phyloP scores from a whole-genome alignment of 2,888 invertebrate genomes.

The Pogonocherus hispidulus region DNA sequence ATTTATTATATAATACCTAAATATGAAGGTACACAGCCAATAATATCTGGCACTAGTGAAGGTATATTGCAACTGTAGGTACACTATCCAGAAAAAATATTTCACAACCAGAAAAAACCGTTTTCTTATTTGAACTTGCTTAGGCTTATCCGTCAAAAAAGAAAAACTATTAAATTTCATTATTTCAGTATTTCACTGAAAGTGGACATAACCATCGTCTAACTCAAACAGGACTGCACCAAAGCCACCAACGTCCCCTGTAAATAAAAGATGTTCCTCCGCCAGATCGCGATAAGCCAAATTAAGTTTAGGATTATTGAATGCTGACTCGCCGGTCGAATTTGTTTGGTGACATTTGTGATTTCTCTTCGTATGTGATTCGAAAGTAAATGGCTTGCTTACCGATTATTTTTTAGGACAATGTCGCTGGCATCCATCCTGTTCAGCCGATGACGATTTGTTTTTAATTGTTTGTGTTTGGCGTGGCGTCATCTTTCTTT shows the following conservation, averaged over 20 bases:
- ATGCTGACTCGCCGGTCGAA: constrained; percentile 36
- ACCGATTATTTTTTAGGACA: constrained; percentile 29
- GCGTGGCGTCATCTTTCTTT: background rate
- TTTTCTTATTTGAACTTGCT: too few relatives aligned
- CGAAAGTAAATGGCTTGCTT: constrained; percentile 45
- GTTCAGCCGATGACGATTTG: constrained; percentile 16
- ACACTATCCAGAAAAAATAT: too few relatives aligned
- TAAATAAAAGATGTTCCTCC: constrained; percentile 26
- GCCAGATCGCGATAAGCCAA: constrained; percentile 32
- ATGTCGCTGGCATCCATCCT: constrained; percentile 23
- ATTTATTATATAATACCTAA: too few relatives aligned
- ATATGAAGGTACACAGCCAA: too few relatives aligned
- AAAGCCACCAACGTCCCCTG: constrained; percentile 3
- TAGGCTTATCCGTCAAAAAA: background rate
- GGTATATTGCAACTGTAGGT: too few relatives aligned
- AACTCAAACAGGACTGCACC: constrained; percentile 12
- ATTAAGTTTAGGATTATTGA: constrained; percentile 42
- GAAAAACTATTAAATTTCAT: constrained; percentile 1
- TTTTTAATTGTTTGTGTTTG: constrained; percentile 1
- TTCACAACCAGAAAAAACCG: too few relatives aligned
- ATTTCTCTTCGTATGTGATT: constrained; percentile 46
- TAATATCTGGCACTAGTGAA: too few relatives aligned
- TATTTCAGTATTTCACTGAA: constrained; percentile 10
- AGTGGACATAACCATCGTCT: constrained; percentile 14
- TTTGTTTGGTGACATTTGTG: constrained; percentile 43